A percentile compares a stretch with the other conserved stretches of the same genome.
Conservation (phyloP, 2,797 vertebrate genomes). For the Peromyscus attwateri region DNA sequence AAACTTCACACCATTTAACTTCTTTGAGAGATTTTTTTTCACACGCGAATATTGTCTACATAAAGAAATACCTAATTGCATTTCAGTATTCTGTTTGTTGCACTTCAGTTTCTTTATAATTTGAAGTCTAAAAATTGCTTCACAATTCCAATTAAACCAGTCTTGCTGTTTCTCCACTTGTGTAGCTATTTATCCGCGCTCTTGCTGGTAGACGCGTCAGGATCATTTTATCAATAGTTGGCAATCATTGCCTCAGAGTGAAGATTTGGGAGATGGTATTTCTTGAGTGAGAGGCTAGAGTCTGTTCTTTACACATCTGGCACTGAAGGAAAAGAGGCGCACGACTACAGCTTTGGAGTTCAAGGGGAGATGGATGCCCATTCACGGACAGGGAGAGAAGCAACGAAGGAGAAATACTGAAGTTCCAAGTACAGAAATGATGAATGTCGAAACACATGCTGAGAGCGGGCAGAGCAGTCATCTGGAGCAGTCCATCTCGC, state of each 20-base stretch:
- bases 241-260: not conserved
- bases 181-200: not conserved
- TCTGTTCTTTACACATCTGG: not conserved
- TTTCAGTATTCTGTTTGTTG: conserved; percentile 35
- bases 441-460: not conserved
- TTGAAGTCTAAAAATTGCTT: conserved; percentile 33
- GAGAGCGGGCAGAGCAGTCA: not conserved
- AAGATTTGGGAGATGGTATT: conserved; percentile 14
- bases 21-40: not conserved
- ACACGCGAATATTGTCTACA: not conserved
- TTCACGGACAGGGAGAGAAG: not conserved
- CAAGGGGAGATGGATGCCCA: not conserved
- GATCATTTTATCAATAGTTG: not conserved
- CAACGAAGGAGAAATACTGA: not conserved
- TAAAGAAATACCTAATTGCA: not conserved
- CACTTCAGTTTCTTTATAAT: not conserved
- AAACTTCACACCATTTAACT: not conserved
- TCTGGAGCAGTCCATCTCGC: not conserved
- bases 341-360: not conserved
- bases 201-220: not conserved
- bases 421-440: not conserved
- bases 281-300: not conserved
- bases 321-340: not conserved
- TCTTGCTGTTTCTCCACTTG: not conserved
- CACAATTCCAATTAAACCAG: not conserved